These are phyloP conservation scores for Hepsetus odoe DNA, from an alignment of 2,113 vertebrate genomes.

Conservation along the genomic window DNA sequence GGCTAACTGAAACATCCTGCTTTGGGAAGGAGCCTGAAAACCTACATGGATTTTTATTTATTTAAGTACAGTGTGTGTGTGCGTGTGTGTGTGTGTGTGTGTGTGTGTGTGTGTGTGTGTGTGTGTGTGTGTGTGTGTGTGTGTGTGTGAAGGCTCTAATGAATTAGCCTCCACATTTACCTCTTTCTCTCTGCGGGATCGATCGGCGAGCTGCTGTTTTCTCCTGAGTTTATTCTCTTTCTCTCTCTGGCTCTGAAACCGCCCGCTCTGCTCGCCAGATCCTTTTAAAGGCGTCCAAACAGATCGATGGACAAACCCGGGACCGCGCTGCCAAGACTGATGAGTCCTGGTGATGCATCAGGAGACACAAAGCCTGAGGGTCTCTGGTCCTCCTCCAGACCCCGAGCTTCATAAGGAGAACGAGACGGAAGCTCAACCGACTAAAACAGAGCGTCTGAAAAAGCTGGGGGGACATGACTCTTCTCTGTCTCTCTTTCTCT, in stretches of 20 bases:
- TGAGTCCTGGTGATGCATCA: conserved; percentile 20
- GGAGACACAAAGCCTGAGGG: neutral
- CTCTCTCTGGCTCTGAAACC: conserved; percentile 40
- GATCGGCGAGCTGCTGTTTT: conserved; percentile 37
- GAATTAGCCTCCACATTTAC: conserved; percentile 4
- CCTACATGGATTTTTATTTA: neutral
- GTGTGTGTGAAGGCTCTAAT: neutral
- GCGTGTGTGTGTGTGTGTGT: neutral
- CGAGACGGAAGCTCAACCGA: neutral
- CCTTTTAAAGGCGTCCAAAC: conserved; percentile 52
- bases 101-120: neutral
- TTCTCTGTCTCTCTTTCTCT: neutral
- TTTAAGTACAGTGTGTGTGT: neutral
- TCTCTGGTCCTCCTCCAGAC: neutral
- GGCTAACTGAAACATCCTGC: too few species aligned
- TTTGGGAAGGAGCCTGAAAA: too few species aligned
- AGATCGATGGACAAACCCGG: conserved; percentile 48
- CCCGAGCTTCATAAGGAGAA: neutral
- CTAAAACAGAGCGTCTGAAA: too few species aligned
- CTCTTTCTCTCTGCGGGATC: conserved; percentile 25
- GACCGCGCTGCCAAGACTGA: conserved; percentile 23
- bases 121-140: neutral
- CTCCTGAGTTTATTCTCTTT: conserved; percentile 28
- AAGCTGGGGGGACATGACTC: neutral
- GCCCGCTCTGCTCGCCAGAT: conserved; percentile 20